These are phyloP conservation scores for Sylvia borin DNA, from an alignment of 2,797 vertebrate genomes.

Conservation along the genomic window DNA sequence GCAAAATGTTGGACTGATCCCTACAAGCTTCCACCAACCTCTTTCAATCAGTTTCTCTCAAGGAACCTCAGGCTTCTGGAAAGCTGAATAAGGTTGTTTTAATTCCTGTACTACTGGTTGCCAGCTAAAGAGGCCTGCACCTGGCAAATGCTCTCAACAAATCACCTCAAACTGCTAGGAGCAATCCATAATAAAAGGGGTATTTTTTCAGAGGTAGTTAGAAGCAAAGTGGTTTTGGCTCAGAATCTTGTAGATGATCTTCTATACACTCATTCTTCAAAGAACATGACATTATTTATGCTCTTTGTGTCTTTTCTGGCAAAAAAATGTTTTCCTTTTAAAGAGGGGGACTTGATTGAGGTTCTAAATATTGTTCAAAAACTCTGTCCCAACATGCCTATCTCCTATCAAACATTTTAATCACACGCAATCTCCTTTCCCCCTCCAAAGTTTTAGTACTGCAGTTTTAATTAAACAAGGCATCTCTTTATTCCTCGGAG, in stretches of 20 bases:
- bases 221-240: slow-evolving; percentile 3
- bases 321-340: not conserved
- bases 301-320: slow-evolving; percentile 20
- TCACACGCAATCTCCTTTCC: not conserved
- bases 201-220: not conserved
- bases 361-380: slow-evolving; percentile 40
- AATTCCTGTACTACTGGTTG: not conserved
- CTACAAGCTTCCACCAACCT: not conserved
- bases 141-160: not conserved
- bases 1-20: not conserved
- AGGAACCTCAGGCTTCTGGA: not conserved
- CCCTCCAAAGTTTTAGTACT: not conserved
- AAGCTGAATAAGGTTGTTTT: not conserved
- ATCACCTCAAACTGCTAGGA: not conserved
- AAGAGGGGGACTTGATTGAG: slow-evolving; percentile 25
- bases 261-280: not conserved
- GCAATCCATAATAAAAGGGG: not conserved
- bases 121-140: slow-evolving; percentile 18
- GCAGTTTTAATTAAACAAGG: slow-evolving; percentile 15
- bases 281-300: slow-evolving; percentile 27
- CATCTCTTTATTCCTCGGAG: not conserved
- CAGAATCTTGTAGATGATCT: not conserved
- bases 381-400: slow-evolving; percentile 24
- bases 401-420: slow-evolving; percentile 11
- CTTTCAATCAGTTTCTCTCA: not conserved